Conservation (phyloP, 2,113 vertebrate species). For the Boleophthalmus pectinirostris region DNA sequence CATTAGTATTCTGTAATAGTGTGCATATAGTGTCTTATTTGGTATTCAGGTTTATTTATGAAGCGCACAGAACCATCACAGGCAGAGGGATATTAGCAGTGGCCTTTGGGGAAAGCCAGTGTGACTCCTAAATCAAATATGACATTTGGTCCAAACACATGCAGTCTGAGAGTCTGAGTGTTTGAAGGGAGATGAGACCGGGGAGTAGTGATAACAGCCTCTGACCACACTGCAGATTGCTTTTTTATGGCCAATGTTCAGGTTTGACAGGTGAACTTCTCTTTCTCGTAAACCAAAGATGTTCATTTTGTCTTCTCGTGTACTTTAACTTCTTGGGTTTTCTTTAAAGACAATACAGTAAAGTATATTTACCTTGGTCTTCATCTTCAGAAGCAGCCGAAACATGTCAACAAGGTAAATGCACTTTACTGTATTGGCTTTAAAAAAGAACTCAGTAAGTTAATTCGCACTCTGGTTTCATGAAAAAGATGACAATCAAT, state of each 20-base stretch:
- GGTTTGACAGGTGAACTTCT: background rate
- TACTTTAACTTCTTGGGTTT: too few species aligned
- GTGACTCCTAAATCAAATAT: conserved; percentile 3
- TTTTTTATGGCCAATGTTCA: background rate
- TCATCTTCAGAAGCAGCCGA: too few species aligned
- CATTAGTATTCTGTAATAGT: background rate
- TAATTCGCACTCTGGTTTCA: too few species aligned
- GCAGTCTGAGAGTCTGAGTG: background rate
- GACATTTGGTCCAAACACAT: background rate
- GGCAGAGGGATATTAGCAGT: background rate
- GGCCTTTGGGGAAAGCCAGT: background rate
- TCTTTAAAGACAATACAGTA: too few species aligned
- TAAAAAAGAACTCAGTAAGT: too few species aligned
- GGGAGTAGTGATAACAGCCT: background rate
- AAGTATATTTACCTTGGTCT: too few species aligned
- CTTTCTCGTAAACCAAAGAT: background rate
- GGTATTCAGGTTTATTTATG: background rate
- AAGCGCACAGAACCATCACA: background rate
- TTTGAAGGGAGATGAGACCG: background rate
- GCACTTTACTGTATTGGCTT: too few species aligned
- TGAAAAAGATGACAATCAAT: too few species aligned
- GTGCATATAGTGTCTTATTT: background rate
- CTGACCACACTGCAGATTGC: background rate
- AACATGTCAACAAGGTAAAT: too few species aligned
- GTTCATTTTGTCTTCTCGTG: too few species aligned